Percentiles rank a stretch among this genome's conserved stretches.
Conservation (phyloP, 2,113 vertebrate genomes). For the Halichoerus grypus region DNA sequence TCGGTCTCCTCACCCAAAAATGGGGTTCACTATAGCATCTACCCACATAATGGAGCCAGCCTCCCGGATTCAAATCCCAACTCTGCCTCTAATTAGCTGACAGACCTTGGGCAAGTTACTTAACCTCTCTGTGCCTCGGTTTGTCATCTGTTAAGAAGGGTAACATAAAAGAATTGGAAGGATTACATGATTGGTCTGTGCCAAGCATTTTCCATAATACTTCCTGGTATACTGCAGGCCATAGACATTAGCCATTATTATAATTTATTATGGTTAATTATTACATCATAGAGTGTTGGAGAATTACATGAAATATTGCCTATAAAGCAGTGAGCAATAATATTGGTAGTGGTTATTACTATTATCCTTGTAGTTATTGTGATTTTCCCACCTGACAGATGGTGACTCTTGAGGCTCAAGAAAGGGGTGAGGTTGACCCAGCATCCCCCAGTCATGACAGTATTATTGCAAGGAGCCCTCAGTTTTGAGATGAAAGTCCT, state of each 20-base stretch:
- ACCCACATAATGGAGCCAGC: not conserved
- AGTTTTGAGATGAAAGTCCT: not conserved
- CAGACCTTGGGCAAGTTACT: not conserved
- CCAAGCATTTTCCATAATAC: not conserved
- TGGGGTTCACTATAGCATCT: not conserved
- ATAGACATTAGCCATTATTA: not conserved
- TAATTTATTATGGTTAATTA: constrained; percentile 25
- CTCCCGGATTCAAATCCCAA: not conserved
- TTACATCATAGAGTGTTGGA: not conserved
- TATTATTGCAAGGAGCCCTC: not conserved
- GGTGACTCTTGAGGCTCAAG: not conserved
- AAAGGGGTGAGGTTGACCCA: not conserved
- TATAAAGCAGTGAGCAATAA: not conserved
- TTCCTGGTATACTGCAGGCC: not conserved
- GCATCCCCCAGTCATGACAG: not conserved
- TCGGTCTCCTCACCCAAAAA: not conserved
- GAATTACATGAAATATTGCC: not conserved
- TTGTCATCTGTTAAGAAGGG: not conserved
- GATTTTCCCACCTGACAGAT: not conserved
- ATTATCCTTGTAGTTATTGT: not conserved
- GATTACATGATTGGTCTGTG: not conserved
- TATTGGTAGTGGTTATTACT: not conserved
- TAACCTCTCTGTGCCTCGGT: not conserved
- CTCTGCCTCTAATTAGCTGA: not conserved
- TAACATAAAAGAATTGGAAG: not conserved